Evolutionary conservation across 2,888 invertebrate genomes (phyloP).

Genomic region (Tipula unca): DNA sequence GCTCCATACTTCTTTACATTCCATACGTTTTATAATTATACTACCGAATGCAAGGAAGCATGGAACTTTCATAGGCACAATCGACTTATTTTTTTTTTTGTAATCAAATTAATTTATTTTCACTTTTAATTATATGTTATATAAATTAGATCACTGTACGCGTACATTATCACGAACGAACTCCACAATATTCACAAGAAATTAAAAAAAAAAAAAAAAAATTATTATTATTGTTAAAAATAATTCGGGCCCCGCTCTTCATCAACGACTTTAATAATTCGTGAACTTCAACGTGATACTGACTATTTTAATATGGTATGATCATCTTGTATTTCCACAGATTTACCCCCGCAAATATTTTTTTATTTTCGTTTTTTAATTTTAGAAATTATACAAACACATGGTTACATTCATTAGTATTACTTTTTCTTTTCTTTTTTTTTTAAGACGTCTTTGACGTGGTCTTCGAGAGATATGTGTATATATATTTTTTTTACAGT

Average conservation of each 20-base stretch:
- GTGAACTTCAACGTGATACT: slow-evolving; percentile 9
- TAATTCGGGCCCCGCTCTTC: not conserved
- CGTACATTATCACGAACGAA: not conserved
- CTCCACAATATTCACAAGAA: not conserved
- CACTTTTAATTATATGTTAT: not conserved
- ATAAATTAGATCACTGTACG: not conserved
- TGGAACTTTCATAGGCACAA: slow-evolving; percentile 40
- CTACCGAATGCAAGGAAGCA: slow-evolving; percentile 47
- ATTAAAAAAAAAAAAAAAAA: not conserved
- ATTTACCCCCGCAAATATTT: slow-evolving; percentile 18
- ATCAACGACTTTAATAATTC: not conserved
- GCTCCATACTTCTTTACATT: slow-evolving; percentile 47
- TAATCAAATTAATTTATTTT: not conserved
- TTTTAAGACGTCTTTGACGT: not conserved
- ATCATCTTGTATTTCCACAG: slow-evolving; percentile 17
- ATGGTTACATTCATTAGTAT: slow-evolving; percentile 9
- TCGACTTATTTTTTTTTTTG: not conserved
- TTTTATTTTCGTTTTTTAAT: not conserved
- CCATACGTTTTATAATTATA: slow-evolving; percentile 41
- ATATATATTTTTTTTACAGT: not conserved
- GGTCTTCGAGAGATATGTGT: not conserved
- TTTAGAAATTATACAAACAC: slow-evolving; percentile 14
- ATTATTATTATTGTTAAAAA: not conserved
- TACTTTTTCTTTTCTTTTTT: not conserved
- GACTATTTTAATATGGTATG: slow-evolving; percentile 14